A percentile compares a stretch with the other conserved stretches of the same genome.
phyloP scores from a whole-genome alignment of 2,888 invertebrate genomes.

The Apantesis nais region DNA sequence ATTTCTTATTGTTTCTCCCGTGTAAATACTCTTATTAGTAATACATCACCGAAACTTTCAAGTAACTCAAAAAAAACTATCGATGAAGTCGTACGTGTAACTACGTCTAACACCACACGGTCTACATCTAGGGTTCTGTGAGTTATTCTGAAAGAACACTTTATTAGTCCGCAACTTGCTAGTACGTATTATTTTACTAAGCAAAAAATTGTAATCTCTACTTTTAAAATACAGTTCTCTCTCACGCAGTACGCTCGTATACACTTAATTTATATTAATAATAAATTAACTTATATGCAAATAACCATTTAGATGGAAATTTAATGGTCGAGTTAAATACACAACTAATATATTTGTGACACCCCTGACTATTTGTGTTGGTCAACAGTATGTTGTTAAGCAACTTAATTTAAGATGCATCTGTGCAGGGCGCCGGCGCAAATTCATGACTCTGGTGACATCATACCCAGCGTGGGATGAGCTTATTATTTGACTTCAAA shows the following conservation, averaged over 20 bases:
- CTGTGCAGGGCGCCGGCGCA: constrained; percentile 38
- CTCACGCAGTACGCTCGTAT: neutral
- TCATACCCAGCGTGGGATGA: constrained; percentile 26
- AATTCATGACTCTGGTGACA: constrained; percentile 31
- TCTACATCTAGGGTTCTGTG: too few relatives aligned
- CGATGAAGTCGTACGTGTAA: too few relatives aligned
- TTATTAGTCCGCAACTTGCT: too few relatives aligned
- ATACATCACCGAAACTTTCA: too few relatives aligned
- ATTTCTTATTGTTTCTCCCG: too few relatives aligned
- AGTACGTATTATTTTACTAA: too few relatives aligned
- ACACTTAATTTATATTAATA: neutral
- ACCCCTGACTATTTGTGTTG: constrained; percentile 36
- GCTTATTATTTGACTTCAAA: constrained; percentile 1
- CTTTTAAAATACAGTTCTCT: neutral
- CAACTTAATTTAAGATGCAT: constrained; percentile 48
- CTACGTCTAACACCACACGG: too few relatives aligned
- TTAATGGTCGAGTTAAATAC: neutral
- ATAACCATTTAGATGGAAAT: neutral
- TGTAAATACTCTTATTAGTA: too few relatives aligned
- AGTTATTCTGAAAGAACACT: too few relatives aligned
- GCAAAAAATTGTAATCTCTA: too few relatives aligned
- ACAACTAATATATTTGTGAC: constrained; percentile 17
- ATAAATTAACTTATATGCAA: neutral
- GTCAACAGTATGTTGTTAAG: constrained; percentile 37
- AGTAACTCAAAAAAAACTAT: too few relatives aligned